phyloP scores from a whole-genome alignment of 1,140 invertebrate species.

The Thereuonema tuberculata region DNA sequence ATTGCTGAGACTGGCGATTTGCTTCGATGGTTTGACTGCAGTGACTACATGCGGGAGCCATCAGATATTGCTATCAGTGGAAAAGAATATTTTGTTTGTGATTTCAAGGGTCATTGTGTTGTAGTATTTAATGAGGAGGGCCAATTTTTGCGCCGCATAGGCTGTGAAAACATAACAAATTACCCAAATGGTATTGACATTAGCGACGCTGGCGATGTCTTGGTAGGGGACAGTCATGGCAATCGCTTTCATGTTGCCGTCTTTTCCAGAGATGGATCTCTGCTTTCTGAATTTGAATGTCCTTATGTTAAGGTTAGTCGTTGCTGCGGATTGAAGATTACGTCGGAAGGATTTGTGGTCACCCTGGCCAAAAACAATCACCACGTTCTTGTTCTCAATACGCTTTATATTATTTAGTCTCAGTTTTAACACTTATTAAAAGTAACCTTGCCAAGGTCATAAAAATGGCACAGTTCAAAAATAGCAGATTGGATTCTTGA shows the following conservation, averaged over 20 bases:
- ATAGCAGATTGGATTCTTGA: too few relatives aligned
- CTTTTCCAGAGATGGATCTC: conserved; percentile 67
- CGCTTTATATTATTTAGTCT: conserved; percentile 69
- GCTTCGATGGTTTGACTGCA: conserved; percentile 89
- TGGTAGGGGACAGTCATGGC: conserved; percentile 93
- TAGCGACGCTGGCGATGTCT: conserved; percentile 85
- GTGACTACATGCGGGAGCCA: conserved; percentile 90
- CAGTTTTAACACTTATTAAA: too few relatives aligned
- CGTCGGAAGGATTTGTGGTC: conserved; percentile 88
- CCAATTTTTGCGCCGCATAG: conserved; percentile 77
- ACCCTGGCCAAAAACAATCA: conserved; percentile 97
- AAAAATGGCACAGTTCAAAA: too few relatives aligned
- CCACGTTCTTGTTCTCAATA: conserved; percentile 90
- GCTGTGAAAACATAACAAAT: conserved; percentile 86
- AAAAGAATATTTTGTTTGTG: conserved; percentile 89
- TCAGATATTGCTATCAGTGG: conserved; percentile 89
- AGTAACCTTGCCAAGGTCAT: too few relatives aligned
- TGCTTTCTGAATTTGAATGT: conserved; percentile 89
- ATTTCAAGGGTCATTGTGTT: conserved; percentile 95
- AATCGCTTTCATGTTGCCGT: conserved; percentile 94
- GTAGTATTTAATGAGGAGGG: conserved; percentile 89
- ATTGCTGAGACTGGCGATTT: conserved; percentile 80
- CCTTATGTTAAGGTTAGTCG: conserved; percentile 93
- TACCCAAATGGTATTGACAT: conserved; percentile 97
- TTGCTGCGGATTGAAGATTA: conserved; percentile 93